These are phyloP conservation scores for Ameiurus melas DNA, from an alignment of 2,113 vertebrate genomes.

Conservation along the genomic window DNA sequence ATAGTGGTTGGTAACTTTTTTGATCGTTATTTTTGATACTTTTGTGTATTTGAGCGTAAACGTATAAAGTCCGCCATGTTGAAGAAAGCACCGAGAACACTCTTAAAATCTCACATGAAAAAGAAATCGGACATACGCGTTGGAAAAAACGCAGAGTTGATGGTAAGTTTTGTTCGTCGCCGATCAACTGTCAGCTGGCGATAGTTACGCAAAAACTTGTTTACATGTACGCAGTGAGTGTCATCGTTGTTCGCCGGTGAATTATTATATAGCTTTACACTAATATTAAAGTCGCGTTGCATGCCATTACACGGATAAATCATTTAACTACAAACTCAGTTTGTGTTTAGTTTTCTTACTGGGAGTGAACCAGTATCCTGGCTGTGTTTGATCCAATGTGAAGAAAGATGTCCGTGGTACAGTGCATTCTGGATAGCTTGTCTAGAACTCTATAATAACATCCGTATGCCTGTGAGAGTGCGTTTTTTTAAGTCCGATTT, in stretches of 20 bases:
- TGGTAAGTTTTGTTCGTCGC: conserved; percentile 40
- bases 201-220: neutral
- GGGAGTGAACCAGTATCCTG: neutral
- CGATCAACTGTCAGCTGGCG: neutral
- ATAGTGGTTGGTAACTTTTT: neutral
- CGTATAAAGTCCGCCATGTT: conserved; percentile 17
- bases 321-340: neutral
- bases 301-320: no score
- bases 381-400: neutral
- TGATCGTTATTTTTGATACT: neutral
- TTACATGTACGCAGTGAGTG: neutral
- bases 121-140: conserved; percentile 37
- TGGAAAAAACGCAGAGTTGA: conserved; percentile 52
- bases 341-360: neutral
- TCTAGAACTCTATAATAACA: neutral
- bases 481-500: neutral
- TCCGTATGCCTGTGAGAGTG: neutral
- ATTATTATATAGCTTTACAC: no score
- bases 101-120: conserved; percentile 39
- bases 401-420: neutral
- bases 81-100: conserved; percentile 48
- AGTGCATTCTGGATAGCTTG: neutral
- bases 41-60: neutral
- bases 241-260: neutral
- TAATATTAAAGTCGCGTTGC: neutral